These are phyloP conservation scores for Meles meles DNA, from an alignment of 2,113 vertebrate species.

Conservation along the genomic window DNA sequence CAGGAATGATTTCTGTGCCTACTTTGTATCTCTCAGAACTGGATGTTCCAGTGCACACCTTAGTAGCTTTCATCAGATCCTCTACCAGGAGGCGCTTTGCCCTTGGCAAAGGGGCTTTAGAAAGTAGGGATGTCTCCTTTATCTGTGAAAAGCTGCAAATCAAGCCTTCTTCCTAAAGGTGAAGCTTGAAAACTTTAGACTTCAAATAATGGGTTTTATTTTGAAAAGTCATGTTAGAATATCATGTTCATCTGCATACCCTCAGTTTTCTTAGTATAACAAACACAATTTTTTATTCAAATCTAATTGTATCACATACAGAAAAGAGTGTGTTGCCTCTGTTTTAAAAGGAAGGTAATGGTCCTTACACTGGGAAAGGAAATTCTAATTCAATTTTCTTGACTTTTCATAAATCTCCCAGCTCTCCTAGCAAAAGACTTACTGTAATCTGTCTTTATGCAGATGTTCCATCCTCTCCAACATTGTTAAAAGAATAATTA, in stretches of 20 bases:
- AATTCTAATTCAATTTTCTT: constrained; percentile 35
- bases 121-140: neutral
- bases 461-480: neutral
- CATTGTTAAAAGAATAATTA: neutral
- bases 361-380: neutral
- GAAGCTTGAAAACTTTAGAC: neutral
- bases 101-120: neutral
- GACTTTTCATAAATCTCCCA: neutral
- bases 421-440: neutral
- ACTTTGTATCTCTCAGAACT: neutral
- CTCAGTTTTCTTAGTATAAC: neutral
- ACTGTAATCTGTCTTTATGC: neutral
- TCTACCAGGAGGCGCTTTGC: neutral
- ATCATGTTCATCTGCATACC: neutral
- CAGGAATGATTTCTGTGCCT: neutral
- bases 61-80: neutral
- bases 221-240: neutral
- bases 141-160: neutral
- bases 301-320: neutral
- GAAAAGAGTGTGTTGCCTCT: neutral
- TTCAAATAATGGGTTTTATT: neutral
- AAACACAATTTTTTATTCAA: neutral
- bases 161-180: neutral
- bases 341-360: neutral
- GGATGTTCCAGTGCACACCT: rapidly evolving